phyloP scores from a whole-genome alignment of 2,888 invertebrate species.

The Eurytoma californica region DNA sequence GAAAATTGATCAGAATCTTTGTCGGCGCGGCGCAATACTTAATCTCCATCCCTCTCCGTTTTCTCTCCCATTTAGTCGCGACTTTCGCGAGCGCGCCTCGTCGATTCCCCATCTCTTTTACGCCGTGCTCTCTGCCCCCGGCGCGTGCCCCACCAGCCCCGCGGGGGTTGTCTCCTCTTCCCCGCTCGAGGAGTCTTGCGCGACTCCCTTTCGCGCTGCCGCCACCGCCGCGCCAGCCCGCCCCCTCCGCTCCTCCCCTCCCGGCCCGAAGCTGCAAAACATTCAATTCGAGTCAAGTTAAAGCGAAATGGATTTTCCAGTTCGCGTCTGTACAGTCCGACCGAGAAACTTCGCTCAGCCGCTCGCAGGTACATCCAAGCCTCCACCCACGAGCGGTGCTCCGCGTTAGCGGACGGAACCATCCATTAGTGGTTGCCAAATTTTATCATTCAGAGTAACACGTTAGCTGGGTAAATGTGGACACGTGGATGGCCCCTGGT shows the following conservation, averaged over 20 bases:
- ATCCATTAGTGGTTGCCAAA: no score
- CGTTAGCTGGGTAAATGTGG: no score
- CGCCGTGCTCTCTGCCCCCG: neutral
- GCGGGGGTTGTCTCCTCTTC: conserved; percentile 53
- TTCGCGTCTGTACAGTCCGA: conserved; percentile 70
- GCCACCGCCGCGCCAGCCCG: conserved; percentile 51
- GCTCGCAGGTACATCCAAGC: no score
- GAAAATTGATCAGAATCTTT: conserved; percentile 47
- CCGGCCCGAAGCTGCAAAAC: conserved; percentile 76
- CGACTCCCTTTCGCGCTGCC: conserved; percentile 28
- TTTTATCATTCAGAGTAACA: no score
- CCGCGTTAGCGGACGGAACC: no score
- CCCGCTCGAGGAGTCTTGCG: conserved; percentile 67
- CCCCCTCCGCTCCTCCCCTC: conserved; percentile 60
- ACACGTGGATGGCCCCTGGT: no score
- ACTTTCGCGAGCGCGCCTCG: no score
- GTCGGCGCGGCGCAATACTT: conserved; percentile 28
- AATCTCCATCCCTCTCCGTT: conserved; percentile 45
- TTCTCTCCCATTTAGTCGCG: conserved; percentile 7
- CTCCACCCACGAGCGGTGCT: no score
- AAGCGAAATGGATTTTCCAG: conserved; percentile 79
- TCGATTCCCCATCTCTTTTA: no score
- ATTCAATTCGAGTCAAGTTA: conserved; percentile 80
- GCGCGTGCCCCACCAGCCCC: conserved; percentile 46
- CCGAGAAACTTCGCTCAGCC: conserved; percentile 10